These are phyloP conservation scores for Escarpia spicata DNA, from an alignment of 2,888 invertebrate species.

Conservation along the genomic window DNA sequence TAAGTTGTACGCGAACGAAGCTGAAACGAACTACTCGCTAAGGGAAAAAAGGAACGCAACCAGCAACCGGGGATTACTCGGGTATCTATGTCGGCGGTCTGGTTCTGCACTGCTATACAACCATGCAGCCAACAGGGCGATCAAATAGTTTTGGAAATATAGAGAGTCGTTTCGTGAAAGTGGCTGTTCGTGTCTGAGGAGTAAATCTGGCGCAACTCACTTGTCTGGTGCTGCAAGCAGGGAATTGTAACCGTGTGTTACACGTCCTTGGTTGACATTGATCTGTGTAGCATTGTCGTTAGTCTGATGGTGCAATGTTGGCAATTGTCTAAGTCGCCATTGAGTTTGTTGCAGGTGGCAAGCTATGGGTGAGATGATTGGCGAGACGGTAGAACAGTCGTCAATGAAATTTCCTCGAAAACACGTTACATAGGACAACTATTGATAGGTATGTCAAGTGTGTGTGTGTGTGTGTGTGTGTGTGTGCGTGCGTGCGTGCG, in stretches of 20 bases:
- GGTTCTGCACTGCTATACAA: not conserved
- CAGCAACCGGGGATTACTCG: not conserved
- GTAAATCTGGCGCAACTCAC: not conserved
- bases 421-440: not conserved
- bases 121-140: not conserved
- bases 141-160: not conserved
- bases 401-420: not conserved
- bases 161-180: not conserved
- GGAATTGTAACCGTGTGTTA: not conserved
- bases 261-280: not conserved
- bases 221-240: not conserved
- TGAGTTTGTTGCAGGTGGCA: slow-evolving; percentile 6
- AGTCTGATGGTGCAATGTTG: not conserved
- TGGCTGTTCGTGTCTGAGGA: not conserved
- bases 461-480: not conserved
- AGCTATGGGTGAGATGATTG: not conserved
- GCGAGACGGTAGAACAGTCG: not conserved
- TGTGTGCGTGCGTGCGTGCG: not conserved
- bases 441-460: not conserved
- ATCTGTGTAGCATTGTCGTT: not conserved
- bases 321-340: not conserved
- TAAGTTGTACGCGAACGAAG: slow-evolving; percentile 5
- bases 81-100: not conserved
- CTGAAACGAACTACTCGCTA: not conserved
- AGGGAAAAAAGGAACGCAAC: not conserved